Evolutionary conservation across 1,140 invertebrate species (phyloP).

Genomic region (Cydia amplana): DNA sequence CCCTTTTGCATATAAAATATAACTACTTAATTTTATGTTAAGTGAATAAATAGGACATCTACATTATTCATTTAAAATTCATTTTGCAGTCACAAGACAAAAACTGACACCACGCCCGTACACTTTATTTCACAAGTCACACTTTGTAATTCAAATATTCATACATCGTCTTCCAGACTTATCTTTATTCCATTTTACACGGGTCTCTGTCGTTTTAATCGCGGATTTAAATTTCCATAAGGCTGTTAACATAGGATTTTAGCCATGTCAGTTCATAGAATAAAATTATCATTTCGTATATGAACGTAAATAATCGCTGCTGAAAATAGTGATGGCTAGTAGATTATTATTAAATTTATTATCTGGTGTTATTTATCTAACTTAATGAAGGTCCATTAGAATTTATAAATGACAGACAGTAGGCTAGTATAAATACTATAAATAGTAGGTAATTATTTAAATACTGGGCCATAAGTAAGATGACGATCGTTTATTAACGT

Average conservation of each 20-base stretch:
- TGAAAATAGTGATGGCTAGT: not conserved
- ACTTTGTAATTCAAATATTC: constrained; percentile 17
- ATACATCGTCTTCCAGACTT: not conserved
- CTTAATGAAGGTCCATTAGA: too few relatives aligned
- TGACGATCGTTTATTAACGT: too few relatives aligned
- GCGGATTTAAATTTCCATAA: not conserved
- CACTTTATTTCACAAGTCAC: not conserved
- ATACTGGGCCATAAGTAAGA: too few relatives aligned
- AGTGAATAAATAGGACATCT: not conserved
- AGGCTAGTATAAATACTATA: too few relatives aligned
- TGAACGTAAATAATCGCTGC: not conserved
- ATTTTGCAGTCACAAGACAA: not conserved
- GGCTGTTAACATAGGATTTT: not conserved
- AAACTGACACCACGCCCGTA: not conserved
- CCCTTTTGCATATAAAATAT: too few relatives aligned
- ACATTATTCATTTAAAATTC: not conserved
- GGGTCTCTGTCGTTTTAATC: not conserved
- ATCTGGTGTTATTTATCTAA: too few relatives aligned
- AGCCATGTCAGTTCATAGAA: not conserved
- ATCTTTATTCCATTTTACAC: not conserved
- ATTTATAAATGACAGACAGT: too few relatives aligned
- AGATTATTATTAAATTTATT: not conserved
- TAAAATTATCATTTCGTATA: not conserved
- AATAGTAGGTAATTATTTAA: too few relatives aligned
- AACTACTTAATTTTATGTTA: not conserved